Conservation (phyloP, 2,888 invertebrate species). For the Zelleria hepariella region DNA sequence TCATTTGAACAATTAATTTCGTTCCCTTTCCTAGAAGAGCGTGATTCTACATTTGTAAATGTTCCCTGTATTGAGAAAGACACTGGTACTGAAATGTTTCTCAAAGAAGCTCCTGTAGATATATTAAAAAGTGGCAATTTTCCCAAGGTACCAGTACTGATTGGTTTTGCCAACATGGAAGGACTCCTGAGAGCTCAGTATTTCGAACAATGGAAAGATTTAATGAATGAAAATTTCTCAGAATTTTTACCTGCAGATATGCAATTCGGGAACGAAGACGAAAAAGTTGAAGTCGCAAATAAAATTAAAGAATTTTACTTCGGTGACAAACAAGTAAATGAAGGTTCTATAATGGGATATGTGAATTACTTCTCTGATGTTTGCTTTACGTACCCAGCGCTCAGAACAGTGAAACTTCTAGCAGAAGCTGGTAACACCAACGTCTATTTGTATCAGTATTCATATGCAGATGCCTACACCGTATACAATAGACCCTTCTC, state of each 20-base stretch:
- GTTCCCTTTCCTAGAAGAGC: constrained; percentile 6
- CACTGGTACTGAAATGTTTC: neutral
- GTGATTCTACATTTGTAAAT: constrained; percentile 8
- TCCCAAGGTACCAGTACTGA: constrained; percentile 9
- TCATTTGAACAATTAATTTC: constrained; percentile 22
- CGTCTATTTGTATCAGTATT: constrained; percentile 1
- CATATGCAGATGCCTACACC: neutral
- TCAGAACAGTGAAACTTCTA: neutral
- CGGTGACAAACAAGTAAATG: neutral
- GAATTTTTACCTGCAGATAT: constrained; percentile 12
- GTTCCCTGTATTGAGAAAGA: constrained; percentile 7
- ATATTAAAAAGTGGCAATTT: constrained; percentile 8
- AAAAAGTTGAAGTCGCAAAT: constrained; percentile 4
- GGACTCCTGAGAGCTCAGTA: constrained; percentile 7
- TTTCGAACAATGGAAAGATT: constrained; percentile 9
- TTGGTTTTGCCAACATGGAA: constrained; percentile 11
- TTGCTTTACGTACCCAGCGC: neutral
- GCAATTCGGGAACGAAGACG: neutral
- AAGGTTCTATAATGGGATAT: neutral
- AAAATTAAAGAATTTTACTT: constrained; percentile 4
- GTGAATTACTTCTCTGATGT: constrained; percentile 5
- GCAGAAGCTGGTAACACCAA: neutral
- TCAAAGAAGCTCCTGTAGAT: constrained; percentile 7
- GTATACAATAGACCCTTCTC: neutral
- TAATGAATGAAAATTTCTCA: constrained; percentile 12